Evolutionary conservation across 2,888 invertebrate genomes (phyloP), one percentile per base, ranked within the genome.

Genomic region (Eupithecia abbreviata): DNA sequence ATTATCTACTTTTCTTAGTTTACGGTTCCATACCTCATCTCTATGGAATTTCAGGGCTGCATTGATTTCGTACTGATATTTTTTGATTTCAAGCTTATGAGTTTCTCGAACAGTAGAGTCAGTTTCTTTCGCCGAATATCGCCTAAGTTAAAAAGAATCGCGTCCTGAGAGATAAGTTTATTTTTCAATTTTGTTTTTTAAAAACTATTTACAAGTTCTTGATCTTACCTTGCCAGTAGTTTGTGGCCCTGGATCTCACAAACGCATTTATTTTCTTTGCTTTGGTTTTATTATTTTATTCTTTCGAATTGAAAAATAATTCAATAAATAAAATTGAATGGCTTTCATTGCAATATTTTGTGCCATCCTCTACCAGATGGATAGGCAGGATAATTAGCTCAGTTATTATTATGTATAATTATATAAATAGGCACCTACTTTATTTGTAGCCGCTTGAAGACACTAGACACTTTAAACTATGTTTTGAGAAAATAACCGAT

Each of bases 61-160:
- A n/a, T n/a, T n/a, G n/a, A n/a, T n/a, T n/a, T n/a, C n/a, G n/a
- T n/a, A n/a, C n/a, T n/a, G n/a, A n/a, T n/a, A n/a, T n/a, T n/a
- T n/a, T n/a, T n/a, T n/a, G n/a, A n/a, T n/a, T n/a, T n/a, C n/a
- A n/a, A n/a, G n/a, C n/a, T n/a, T n/a, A n/a, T n/a, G n/a, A n/a
- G n/a, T n/a, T n/a, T n/a, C n/a, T n/a, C n/a, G n/a, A n/a, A n/a
- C n/a, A n/a, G n/a, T n/a, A n/a, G n/a, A n/a, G n/a, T n/a, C n/a
- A n/a, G n/a, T n/a, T n/a, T n/a, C n/a, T n/a, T n/a, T n/a, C n/a
- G n/a, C n/a, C n/a, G n/a, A n/a, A n/a, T n/a, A n/a, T n/a, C n/a
- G n/a, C n/a, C n/a, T n/a, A n/a, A n/a, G n/a, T 81, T 80, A 77
- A 82, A 81, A 62, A 81, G 80, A 81, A 81, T 81, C 79, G 76